These are phyloP conservation scores for Chymomyza amoena DNA, from an alignment of 2,888 invertebrate genomes.

Conservation along the genomic window DNA sequence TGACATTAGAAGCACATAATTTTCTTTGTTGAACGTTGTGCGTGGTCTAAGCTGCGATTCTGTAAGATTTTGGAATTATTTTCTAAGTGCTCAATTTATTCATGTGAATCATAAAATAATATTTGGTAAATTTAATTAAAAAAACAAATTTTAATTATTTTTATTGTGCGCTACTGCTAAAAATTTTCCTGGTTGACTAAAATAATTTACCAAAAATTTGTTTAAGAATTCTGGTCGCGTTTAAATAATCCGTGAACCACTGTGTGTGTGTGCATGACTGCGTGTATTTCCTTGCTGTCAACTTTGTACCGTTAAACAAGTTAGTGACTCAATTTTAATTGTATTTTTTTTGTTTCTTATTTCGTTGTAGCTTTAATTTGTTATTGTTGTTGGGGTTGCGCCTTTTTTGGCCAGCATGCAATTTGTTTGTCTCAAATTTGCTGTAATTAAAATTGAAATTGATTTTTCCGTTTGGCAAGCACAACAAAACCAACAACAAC, in stretches of 20 bases:
- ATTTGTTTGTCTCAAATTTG: slow-evolving; percentile 67
- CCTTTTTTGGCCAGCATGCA: slow-evolving; percentile 57
- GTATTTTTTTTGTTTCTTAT: slow-evolving; percentile 15
- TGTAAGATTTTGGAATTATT: too few species aligned
- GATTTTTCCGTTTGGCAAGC: slow-evolving; percentile 54
- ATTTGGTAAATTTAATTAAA: too few species aligned
- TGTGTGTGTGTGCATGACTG: slow-evolving; percentile 4
- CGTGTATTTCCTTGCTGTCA: slow-evolving; percentile 28
- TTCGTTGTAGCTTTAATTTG: slow-evolving; percentile 7
- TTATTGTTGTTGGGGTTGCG: slow-evolving; percentile 25
- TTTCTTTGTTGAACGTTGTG: too few species aligned
- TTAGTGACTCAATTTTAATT: slow-evolving; percentile 57
- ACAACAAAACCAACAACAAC: slow-evolving; percentile 7
- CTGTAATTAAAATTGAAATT: slow-evolving; percentile 66
- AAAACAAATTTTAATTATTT: too few species aligned
- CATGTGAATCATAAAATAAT: too few species aligned
- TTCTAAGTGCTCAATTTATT: too few species aligned
- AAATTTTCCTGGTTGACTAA: not conserved
- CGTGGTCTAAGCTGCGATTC: too few species aligned
- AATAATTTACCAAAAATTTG: too few species aligned
- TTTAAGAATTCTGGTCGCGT: too few species aligned
- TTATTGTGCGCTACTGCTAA: not conserved
- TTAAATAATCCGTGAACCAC: not conserved
- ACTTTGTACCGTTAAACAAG: slow-evolving; percentile 54
- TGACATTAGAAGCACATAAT: too few species aligned